These are phyloP conservation scores for Trachelus stipa DNA, from an alignment of 2,888 invertebrate species.

Conservation along the genomic window DNA sequence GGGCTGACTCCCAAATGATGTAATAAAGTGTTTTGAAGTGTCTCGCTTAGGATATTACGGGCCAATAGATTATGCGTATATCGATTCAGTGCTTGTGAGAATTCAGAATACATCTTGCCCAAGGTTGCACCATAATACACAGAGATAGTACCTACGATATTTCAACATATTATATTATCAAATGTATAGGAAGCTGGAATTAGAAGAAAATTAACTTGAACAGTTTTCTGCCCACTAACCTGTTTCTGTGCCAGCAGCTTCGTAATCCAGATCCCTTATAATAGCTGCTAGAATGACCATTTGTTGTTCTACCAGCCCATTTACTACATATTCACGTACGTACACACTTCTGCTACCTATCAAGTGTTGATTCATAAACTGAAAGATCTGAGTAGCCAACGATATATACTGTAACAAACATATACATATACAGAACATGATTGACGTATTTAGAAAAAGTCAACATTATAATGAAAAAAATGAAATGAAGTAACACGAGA, in stretches of 20 bases:
- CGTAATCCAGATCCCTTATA: constrained; percentile 90
- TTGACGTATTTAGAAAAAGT: background rate
- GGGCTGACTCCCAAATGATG: constrained; percentile 82
- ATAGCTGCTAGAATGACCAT: constrained; percentile 89
- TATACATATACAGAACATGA: background rate
- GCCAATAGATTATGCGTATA: constrained; percentile 83
- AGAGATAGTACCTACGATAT: constrained; percentile 75
- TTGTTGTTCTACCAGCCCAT: constrained; percentile 86
- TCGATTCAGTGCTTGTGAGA: constrained; percentile 82
- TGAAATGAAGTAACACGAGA: too few relatives aligned
- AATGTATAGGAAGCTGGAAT: background rate
- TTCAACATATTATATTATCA: background rate
- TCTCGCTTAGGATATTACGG: constrained; percentile 75
- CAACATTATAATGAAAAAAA: background rate
- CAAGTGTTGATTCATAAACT: constrained; percentile 85
- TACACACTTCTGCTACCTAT: constrained; percentile 80
- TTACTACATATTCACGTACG: constrained; percentile 76
- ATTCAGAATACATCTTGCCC: constrained; percentile 79
- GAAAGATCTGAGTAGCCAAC: constrained; percentile 87
- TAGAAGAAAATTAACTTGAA: background rate
- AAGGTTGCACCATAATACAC: constrained; percentile 79
- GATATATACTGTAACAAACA: constrained; percentile 78
- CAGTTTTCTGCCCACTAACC: constrained; percentile 56
- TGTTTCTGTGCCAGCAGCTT: constrained; percentile 85
- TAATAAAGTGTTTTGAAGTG: constrained; percentile 78